A percentile compares a stretch with the other conserved stretches of the same genome.
Evolutionary conservation across 2,113 vertebrate genomes (phyloP).

Genomic region (Lagopus leucura): DNA sequence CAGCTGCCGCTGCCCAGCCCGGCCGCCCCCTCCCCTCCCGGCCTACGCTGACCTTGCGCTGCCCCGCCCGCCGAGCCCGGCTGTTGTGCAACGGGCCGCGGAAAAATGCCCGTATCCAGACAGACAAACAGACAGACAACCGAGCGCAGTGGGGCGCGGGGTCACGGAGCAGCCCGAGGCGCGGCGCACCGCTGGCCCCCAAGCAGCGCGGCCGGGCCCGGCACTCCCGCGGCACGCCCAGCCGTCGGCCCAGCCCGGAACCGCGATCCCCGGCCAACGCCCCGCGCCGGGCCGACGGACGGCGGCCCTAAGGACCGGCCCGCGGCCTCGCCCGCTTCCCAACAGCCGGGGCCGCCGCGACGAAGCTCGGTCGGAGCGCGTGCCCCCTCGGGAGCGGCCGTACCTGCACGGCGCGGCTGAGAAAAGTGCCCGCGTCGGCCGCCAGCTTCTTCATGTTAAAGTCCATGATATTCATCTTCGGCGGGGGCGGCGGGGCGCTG

Average conservation of each 20-base stretch:
- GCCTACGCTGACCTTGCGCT: not conserved
- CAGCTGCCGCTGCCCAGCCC: not conserved
- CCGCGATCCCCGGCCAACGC: not conserved
- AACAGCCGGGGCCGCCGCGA: too few species aligned
- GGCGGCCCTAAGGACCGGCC: not conserved
- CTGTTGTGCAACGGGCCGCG: not conserved
- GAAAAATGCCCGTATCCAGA: too few species aligned
- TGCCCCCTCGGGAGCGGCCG: not conserved
- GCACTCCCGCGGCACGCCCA: not conserved
- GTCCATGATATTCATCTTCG: constrained; percentile 84
- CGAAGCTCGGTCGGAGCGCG: not conserved
- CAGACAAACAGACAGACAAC: too few species aligned
- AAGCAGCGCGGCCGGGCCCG: not conserved
- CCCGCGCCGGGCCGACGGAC: not conserved
- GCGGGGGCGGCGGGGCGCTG: not conserved
- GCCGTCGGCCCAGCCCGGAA: too few species aligned
- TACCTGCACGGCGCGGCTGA: constrained; percentile 95
- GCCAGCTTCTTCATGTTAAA: constrained; percentile 95
- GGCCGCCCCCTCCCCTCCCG: not conserved
- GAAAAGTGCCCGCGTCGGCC: constrained; percentile 93
- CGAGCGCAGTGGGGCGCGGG: not conserved
- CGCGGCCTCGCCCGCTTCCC: too few species aligned
- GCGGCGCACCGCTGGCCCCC: too few species aligned
- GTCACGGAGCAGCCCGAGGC: not conserved
- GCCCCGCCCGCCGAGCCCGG: not conserved